Evolutionary conservation across 1,140 invertebrate species (phyloP).

Genomic region (Vanessa tameamea): DNA sequence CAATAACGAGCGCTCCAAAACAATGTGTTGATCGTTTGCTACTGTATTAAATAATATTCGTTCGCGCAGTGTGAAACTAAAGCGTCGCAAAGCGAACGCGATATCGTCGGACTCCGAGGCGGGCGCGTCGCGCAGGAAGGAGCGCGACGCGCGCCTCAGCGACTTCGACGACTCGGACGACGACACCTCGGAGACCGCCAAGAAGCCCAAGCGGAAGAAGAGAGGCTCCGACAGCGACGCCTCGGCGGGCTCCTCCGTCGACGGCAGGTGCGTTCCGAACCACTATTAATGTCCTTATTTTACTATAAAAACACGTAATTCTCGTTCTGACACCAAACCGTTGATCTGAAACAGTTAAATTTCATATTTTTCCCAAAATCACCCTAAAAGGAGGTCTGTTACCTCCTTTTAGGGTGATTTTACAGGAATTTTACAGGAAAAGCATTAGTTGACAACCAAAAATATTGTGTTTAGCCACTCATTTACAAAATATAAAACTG

Average conservation of each 20-base stretch:
- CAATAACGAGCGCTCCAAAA: no score
- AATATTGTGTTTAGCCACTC: no score
- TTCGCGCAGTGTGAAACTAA: slow-evolving; percentile 54
- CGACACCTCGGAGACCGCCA: slow-evolving; percentile 53
- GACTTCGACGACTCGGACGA: slow-evolving; percentile 71
- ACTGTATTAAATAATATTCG: neutral
- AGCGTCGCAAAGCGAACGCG: slow-evolving; percentile 59
- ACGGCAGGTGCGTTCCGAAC: slow-evolving; percentile 31
- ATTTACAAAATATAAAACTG: no score
- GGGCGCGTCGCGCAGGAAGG: slow-evolving; percentile 54
- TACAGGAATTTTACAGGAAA: no score
- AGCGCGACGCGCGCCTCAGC: slow-evolving; percentile 45
- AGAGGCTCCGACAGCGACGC: slow-evolving; percentile 62
- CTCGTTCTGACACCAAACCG: no score
- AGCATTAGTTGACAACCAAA: neutral
- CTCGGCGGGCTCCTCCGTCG: slow-evolving; percentile 47
- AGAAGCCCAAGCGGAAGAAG: slow-evolving; percentile 65
- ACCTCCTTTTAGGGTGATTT: no score
- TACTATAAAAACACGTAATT: no score
- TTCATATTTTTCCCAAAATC: no score
- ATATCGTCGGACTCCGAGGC: slow-evolving; percentile 70
- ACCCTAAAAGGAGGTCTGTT: no score
- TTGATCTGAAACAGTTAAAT: no score
- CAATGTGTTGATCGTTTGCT: no score
- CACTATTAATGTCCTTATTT: no score